Base-by-base conservation (phyloP, 2,113 vertebrate genomes). In the Perca fluviatilis region DNA sequence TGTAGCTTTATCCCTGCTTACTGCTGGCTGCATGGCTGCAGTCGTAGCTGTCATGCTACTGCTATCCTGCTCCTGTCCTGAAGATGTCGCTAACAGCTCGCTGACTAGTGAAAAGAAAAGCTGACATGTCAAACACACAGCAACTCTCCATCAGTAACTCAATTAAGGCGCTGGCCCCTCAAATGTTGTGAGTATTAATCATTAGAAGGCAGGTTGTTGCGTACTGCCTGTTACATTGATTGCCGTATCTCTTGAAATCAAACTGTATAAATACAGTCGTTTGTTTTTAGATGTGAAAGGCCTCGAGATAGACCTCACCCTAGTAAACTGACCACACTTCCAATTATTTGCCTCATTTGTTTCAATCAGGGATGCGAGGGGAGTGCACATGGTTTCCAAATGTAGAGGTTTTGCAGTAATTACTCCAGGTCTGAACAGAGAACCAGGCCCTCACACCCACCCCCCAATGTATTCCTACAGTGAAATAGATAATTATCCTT, bases 311-410 rank as follows among this genome's bases (percentile, higher is more conserved):
- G 66, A 58, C 43, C 30, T 76, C 27, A 51, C 67, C 50, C 66
- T 9, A 33, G 68, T 77, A 76, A 89, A 87, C 49, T 65, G 75
- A 77, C 74, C 65, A 65, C 80, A 73, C 76, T 79, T 88, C 49
- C 40, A 86, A 85, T 91, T 82, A 91, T 87, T 81, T 89, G 88
- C 83, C 91, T 89, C 87, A 92, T 93, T 93, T 90, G 78, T 92
- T 90, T 89, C 80, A 93, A 87, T 92, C 89, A 89, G 75, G 70
- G 87, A 83, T 25, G 68, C 33, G 74, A 18, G 49, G 16, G 8
- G 70, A 68, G 66, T 51, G 83, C 85, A 86, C 82, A 82, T 88
- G 84, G 66, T 65, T 58, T 86, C 89, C 76, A 90, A 93, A 88
- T 87, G 84, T 67, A 50, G 63, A 51, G 4, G 19, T 19, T 64